Percentiles rank a stretch among this genome's conserved stretches.
Conservation (phyloP, 1,140 invertebrate species). For the Lethrus apterus region DNA sequence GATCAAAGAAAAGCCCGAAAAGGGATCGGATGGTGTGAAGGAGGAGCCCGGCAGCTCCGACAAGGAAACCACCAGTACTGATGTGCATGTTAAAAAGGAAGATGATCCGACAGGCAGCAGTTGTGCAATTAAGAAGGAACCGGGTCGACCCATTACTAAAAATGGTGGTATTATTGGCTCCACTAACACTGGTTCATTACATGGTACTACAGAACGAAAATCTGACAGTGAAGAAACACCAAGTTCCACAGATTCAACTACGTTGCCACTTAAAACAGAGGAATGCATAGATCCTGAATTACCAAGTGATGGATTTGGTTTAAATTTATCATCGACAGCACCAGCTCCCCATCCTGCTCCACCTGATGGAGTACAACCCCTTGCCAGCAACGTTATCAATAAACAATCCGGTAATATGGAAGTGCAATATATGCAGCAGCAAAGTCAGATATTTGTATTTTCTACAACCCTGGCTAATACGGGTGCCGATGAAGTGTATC, state of each 20-base stretch:
- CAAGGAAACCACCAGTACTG: slow-evolving; percentile 33
- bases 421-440: slow-evolving; percentile 86
- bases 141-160: slow-evolving; percentile 34
- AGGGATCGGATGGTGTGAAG: slow-evolving; percentile 39
- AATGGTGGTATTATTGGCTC: slow-evolving; percentile 40
- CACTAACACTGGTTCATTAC: slow-evolving; percentile 39
- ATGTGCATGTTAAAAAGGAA: slow-evolving; percentile 39
- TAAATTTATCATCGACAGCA: slow-evolving; percentile 20
- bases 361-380: slow-evolving; percentile 57
- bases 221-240: slow-evolving; percentile 29
- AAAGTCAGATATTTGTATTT: slow-evolving; percentile 98
- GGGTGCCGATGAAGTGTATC: slow-evolving; percentile 84
- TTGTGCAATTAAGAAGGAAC: slow-evolving; percentile 31
- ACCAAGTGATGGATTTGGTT: slow-evolving; percentile 25
- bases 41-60: slow-evolving; percentile 39
- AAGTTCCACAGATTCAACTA: slow-evolving; percentile 23
- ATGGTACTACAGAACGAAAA: slow-evolving; percentile 33
- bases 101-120: slow-evolving; percentile 34
- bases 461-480: slow-evolving; percentile 90
- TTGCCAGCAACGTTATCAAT: slow-evolving; percentile 68
- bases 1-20: slow-evolving; percentile 43
- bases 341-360: slow-evolving; percentile 28
- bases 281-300: slow-evolving; percentile 28
- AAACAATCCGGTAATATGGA: slow-evolving; percentile 75
- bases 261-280: slow-evolving; percentile 28